phyloP scores from a whole-genome alignment of 1,140 invertebrate species.

The Mercenaria mercenaria region DNA sequence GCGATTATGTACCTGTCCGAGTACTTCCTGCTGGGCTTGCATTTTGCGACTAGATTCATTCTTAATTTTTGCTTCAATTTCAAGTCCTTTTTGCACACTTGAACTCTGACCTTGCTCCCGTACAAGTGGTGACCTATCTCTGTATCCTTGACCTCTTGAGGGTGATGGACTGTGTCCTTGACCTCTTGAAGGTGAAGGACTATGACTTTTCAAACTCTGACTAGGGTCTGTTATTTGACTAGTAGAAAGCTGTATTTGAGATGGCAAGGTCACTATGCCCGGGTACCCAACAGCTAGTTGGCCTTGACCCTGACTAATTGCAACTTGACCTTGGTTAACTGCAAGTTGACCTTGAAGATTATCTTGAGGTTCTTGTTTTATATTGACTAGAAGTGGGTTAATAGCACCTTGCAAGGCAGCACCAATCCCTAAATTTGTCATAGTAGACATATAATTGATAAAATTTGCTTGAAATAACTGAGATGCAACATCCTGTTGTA shows the following conservation, averaged over 20 bases:
- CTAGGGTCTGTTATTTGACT: constrained; percentile 22
- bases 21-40: constrained; percentile 43
- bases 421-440: constrained; percentile 48
- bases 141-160: constrained; percentile 41
- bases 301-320: constrained; percentile 29
- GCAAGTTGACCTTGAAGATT: constrained; percentile 28
- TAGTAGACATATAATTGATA: constrained; percentile 49
- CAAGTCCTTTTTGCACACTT: constrained; percentile 36
- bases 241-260: constrained; percentile 24
- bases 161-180: constrained; percentile 35
- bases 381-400: constrained; percentile 70
- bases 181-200: constrained; percentile 28
- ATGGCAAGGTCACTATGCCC: neutral
- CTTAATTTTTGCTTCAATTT: constrained; percentile 58
- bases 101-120: constrained; percentile 1
- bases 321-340: constrained; percentile 42
- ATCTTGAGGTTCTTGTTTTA: constrained; percentile 71
- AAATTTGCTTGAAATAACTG: constrained; percentile 63
- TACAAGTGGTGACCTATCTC: constrained; percentile 52
- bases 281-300: constrained; percentile 7
- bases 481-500: constrained; percentile 55
- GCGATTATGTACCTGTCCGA: constrained; percentile 52
- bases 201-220: neutral
- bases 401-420: constrained; percentile 41
- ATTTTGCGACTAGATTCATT: constrained; percentile 34